phyloP scores from a whole-genome alignment of 1,140 invertebrate genomes.

The Tetragnatha versicolor region DNA sequence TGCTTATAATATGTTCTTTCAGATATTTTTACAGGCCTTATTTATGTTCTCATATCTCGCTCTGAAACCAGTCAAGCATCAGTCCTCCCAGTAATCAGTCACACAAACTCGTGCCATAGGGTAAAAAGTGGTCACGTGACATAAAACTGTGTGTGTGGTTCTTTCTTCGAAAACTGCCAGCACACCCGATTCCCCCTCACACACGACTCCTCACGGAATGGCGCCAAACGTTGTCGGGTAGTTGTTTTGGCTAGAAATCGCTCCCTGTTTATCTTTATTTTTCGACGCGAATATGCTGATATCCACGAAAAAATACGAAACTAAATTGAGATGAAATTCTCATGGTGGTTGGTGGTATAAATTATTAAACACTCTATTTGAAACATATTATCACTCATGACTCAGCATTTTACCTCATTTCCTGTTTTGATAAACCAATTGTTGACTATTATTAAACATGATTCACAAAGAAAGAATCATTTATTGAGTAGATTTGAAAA shows the following conservation, averaged over 20 bases:
- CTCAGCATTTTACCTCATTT: neutral
- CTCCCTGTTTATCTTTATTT: neutral
- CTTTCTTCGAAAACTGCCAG: constrained; percentile 1
- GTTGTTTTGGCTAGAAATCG: constrained; percentile 27
- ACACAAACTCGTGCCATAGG: constrained; percentile 52
- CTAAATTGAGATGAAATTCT: neutral
- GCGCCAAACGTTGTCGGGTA: neutral
- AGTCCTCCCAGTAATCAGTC: constrained; percentile 52
- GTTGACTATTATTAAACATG: too few species aligned
- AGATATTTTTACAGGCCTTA: constrained; percentile 9
- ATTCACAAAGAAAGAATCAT: too few species aligned
- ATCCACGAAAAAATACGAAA: neutral
- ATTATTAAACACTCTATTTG: neutral
- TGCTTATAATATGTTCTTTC: neutral
- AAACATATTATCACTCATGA: neutral
- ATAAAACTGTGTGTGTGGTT: constrained; percentile 17
- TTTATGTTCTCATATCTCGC: constrained; percentile 12
- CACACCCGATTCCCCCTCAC: neutral
- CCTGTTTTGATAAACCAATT: too few species aligned
- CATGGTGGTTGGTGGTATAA: neutral
- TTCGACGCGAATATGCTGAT: neutral
- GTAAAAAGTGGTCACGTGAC: constrained; percentile 52
- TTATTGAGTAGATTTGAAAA: too few species aligned
- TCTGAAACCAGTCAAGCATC: constrained; percentile 47
- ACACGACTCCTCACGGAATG: neutral